Base-by-base conservation (phyloP, 2,797 vertebrate genomes). In the Microctenopoma steveboyesi region DNA sequence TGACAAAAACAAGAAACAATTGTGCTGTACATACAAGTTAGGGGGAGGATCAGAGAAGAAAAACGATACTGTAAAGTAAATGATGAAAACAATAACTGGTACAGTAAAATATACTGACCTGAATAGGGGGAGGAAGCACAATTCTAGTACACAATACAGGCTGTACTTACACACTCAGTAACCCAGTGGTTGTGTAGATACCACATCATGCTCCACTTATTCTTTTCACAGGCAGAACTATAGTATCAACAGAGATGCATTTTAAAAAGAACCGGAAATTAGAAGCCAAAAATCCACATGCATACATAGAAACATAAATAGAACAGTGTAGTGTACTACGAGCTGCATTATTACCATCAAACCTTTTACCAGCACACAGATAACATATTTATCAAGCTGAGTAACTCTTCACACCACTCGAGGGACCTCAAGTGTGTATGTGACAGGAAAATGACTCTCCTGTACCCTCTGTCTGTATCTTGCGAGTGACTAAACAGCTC, bases 141-240 rank as follows among this genome's bases (percentile, higher is more conserved):
- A 30, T 48, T 28, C n/a, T 15, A 49, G 37, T 25, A 50, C 43
- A 45, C 61, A 55, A 55, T 30, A 30, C 10, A 14, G 42, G 77
- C 76, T 80, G 54, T 63, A 70, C 27, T 61, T 35, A 71, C 61
- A 43, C 45, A 30, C 53, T 78, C 74, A 62, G 49, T 76, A 73
- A 57, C 8, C 1, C 67, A 37, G 76, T 76, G 68, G 61, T 16
- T 67, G 68, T 76, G 48, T 64, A 63, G 57, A 60, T 66, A 65
- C 79, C 48, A 52, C 70, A 64, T 77, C 51, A 25, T 52, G 51
- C 51, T 57, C 1, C 67, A 16, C 35, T 6, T 35, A 46, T 37
- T 56, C 11, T 65, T 58, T 48, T 45, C 35, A 52, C 50, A 72
- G 37, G 45, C 74, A 30, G 49, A 40, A 22, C 7, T 39, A 16